phyloP scores from a whole-genome alignment of 2,113 vertebrate genomes.

The Carlito syrichta region DNA sequence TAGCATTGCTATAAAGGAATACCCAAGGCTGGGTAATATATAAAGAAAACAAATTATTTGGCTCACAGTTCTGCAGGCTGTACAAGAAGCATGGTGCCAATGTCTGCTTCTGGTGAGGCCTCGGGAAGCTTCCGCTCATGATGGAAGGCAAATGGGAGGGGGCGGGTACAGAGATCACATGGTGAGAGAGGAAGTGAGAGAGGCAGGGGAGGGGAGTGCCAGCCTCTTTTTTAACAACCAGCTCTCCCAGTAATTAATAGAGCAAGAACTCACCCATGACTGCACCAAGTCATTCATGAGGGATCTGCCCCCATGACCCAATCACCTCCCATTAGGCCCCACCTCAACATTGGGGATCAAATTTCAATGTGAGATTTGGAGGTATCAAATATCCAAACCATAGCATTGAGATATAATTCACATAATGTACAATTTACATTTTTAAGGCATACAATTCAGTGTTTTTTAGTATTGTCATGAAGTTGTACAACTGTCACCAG shows the following conservation, averaged over 20 bases:
- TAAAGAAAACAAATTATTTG: neutral
- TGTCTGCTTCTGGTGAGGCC: neutral
- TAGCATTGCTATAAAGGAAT: neutral
- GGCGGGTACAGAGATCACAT: neutral
- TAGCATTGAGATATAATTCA: neutral
- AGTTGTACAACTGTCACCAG: neutral
- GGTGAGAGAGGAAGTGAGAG: neutral
- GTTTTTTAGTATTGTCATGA: neutral
- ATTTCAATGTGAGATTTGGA: neutral
- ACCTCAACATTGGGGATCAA: neutral
- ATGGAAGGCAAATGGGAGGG: neutral
- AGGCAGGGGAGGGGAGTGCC: too few species aligned
- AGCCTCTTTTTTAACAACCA: neutral
- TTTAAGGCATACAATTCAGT: neutral
- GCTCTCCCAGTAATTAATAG: neutral
- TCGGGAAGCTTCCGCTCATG: neutral
- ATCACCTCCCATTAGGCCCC: neutral
- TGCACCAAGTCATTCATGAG: neutral
- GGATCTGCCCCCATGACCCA: neutral
- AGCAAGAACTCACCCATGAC: neutral
- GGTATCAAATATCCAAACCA: neutral
- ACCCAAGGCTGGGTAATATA: neutral
- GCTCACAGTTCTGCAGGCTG: neutral
- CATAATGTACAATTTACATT: neutral
- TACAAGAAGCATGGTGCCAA: neutral